A percentile compares a stretch with the other conserved stretches of the same genome.
Conservation (phyloP, 2,888 invertebrate species). For the Lepidonotus clava region DNA sequence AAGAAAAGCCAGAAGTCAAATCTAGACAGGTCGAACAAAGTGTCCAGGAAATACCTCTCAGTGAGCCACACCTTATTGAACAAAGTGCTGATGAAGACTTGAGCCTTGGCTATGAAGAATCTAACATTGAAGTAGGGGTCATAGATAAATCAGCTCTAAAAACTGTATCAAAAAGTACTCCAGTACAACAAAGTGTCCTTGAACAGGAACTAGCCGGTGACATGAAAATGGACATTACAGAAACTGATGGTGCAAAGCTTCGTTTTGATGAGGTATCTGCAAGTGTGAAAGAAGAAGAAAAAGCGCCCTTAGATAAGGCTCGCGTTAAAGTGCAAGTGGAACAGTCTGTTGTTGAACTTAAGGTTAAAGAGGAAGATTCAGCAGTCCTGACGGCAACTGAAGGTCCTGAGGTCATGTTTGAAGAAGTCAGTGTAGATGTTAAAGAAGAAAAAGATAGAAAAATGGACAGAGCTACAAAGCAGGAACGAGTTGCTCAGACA, state of each 20-base stretch:
- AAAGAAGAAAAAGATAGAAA: neutral
- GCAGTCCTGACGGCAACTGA: neutral
- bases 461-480: neutral
- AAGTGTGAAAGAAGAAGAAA: neutral
- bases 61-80: neutral
- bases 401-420: neutral
- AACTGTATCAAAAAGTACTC: neutral
- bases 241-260: neutral
- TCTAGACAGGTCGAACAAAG: neutral
- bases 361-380: neutral
- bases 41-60: conserved; percentile 16
- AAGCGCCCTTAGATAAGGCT: neutral
- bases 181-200: conserved; percentile 1
- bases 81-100: neutral
- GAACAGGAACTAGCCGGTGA: neutral
- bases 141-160: neutral
- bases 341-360: neutral
- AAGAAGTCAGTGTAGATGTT: neutral
- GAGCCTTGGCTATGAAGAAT: neutral
- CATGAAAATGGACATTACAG: neutral
- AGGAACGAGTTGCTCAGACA: neutral
- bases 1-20: neutral
- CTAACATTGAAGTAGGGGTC: neutral
- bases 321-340: neutral
- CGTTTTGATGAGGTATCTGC: neutral